Conservation (phyloP, 2,888 invertebrate genomes). For the Phaedon cochleariae region DNA sequence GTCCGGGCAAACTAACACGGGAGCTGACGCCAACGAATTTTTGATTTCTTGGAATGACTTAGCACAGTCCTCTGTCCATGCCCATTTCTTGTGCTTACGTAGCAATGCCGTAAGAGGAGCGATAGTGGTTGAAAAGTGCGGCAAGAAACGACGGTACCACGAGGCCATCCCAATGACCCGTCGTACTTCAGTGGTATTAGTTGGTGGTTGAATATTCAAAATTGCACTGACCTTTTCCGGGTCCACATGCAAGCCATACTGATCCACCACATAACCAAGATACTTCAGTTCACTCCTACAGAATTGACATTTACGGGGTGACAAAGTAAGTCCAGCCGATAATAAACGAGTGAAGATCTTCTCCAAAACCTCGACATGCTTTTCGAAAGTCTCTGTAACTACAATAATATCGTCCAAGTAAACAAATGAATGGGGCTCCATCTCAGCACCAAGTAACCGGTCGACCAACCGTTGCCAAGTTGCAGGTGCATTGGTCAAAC, state of each 20-base stretch:
- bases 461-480: constrained; percentile 46
- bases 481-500: constrained; percentile 43
- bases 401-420: constrained; percentile 48
- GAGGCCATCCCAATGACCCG: constrained; percentile 29
- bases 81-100: constrained; percentile 29
- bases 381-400: constrained; percentile 31
- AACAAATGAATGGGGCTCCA: constrained; percentile 41
- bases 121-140: constrained; percentile 30
- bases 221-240: constrained; percentile 17
- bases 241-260: constrained; percentile 26
- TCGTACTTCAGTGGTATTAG: constrained; percentile 27
- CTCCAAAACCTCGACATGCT: constrained; percentile 36
- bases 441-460: constrained; percentile 38
- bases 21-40: constrained; percentile 19
- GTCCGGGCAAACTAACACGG: constrained; percentile 33
- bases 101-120: constrained; percentile 27
- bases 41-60: constrained; percentile 32
- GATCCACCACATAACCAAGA: constrained; percentile 25
- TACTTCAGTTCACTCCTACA: constrained; percentile 21
- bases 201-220: constrained; percentile 28
- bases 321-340: constrained; percentile 40
- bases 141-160: constrained; percentile 29
- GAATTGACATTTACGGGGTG: constrained; percentile 25
- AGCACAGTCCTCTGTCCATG: too few relatives aligned
- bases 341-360: constrained; percentile 40